These are phyloP conservation scores for Gymnarchus niloticus DNA, from an alignment of 2,113 vertebrate species.

Conservation along the genomic window DNA sequence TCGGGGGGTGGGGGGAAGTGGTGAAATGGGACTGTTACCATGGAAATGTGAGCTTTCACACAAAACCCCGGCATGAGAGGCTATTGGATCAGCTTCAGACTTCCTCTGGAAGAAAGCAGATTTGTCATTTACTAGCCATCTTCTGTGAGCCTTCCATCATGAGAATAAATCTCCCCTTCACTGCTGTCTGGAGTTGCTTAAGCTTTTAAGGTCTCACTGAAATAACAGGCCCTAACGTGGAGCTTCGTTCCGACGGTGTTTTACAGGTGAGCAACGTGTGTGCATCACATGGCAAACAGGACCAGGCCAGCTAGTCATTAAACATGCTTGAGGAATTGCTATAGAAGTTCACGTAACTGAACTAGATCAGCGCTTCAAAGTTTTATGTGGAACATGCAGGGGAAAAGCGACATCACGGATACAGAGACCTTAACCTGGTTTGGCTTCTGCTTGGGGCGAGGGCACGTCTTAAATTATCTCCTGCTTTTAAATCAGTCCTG, in stretches of 20 bases:
- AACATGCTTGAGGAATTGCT: no score
- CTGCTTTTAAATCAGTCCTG: constrained; percentile 18
- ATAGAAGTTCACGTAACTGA: no score
- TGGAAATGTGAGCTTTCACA: not conserved
- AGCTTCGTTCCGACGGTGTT: no score
- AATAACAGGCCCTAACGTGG: no score
- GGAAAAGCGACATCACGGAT: not conserved
- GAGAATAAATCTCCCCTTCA: no score
- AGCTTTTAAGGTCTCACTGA: no score
- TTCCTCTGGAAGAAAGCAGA: no score
- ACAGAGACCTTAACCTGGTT: constrained; percentile 8
- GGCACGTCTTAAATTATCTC: constrained; percentile 15
- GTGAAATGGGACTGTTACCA: not conserved
- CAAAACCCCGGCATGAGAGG: not conserved
- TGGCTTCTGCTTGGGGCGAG: constrained; percentile 3
- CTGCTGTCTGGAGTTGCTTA: no score
- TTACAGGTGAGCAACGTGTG: no score
- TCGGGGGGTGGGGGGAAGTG: no score
- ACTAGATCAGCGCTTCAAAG: constrained; percentile 4
- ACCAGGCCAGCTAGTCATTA: no score
- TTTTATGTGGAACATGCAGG: constrained; percentile 7
- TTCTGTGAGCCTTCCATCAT: not conserved
- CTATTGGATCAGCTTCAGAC: not conserved
- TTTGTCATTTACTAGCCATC: not conserved
- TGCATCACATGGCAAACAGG: no score